Evolutionary conservation across 2,797 vertebrate genomes (phyloP).

Genomic region (Harpagifer antarcticus): DNA sequence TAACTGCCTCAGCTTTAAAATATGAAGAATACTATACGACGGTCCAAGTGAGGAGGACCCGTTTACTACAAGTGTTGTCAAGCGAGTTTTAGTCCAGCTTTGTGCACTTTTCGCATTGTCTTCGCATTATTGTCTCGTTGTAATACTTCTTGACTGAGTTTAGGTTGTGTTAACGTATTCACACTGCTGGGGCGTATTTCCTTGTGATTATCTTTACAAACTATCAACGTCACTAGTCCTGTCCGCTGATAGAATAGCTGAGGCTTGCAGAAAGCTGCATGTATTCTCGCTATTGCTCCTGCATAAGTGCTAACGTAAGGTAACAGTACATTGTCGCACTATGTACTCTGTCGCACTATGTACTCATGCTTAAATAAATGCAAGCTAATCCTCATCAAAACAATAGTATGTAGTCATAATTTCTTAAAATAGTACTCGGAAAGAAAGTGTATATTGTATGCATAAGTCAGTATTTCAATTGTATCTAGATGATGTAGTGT

Average conservation of each 20-base stretch:
- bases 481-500: background rate
- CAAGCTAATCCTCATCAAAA: background rate
- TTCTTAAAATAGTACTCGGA: background rate
- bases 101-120: background rate
- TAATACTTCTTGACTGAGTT: background rate
- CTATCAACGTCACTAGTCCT: background rate
- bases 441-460: no score
- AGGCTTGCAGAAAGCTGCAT: background rate
- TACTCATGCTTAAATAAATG: background rate
- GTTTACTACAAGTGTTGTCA: background rate
- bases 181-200: background rate
- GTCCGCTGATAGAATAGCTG: background rate
- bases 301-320: background rate
- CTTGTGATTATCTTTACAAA: background rate
- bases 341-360: background rate
- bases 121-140: background rate
- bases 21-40: rapidly evolving
- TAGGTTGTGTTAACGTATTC: background rate
- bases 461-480: background rate
- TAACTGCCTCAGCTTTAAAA: background rate
- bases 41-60: background rate
- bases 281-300: no score
- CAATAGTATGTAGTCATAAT: background rate
- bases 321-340: background rate
- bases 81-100: slow-evolving; percentile 16